These are phyloP conservation scores for Nemopilema nomurai DNA, from an alignment of 30 jellyfish, hydroid and myxozoan species.

Conservation along the genomic window DNA sequence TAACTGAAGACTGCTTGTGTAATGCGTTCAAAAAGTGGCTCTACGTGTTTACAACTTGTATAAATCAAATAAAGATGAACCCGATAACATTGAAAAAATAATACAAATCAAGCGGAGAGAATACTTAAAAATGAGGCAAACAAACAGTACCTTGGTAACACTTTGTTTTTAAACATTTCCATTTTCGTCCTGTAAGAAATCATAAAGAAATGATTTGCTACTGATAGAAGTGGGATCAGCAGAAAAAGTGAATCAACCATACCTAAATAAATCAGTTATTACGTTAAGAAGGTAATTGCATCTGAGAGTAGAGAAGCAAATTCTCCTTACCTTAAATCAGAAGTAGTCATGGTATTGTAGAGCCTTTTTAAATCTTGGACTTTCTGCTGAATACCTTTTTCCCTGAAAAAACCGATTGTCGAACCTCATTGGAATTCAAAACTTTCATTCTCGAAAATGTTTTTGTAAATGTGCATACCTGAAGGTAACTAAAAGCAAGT, in stretches of 20 bases:
- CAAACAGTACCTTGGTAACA: slow-evolving; percentile 64
- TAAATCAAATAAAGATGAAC: no score
- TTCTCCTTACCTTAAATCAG: slow-evolving; percentile 36
- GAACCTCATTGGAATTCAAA: neutral
- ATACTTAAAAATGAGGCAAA: neutral
- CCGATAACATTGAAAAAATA: neutral
- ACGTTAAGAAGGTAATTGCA: no score
- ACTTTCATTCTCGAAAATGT: neutral
- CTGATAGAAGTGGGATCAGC: no score
- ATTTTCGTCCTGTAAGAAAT: slow-evolving; percentile 42
- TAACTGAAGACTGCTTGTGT: no score
- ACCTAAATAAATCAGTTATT: no score
- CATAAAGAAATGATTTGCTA: neutral
- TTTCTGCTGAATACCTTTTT: slow-evolving; percentile 29
- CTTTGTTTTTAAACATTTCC: slow-evolving; percentile 69
- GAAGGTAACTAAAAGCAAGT: no score
- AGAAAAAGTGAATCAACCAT: no score
- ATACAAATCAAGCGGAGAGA: neutral
- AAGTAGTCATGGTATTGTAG: slow-evolving; percentile 66
- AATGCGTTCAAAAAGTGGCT: no score
- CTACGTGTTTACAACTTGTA: no score
- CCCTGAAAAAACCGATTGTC: slow-evolving; percentile 20
- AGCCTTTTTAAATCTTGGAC: slow-evolving; percentile 62
- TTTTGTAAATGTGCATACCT: no score
- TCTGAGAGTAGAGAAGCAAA: no score